Base-by-base conservation (phyloP, 2,888 invertebrate species). In the Noctua comes region DNA sequence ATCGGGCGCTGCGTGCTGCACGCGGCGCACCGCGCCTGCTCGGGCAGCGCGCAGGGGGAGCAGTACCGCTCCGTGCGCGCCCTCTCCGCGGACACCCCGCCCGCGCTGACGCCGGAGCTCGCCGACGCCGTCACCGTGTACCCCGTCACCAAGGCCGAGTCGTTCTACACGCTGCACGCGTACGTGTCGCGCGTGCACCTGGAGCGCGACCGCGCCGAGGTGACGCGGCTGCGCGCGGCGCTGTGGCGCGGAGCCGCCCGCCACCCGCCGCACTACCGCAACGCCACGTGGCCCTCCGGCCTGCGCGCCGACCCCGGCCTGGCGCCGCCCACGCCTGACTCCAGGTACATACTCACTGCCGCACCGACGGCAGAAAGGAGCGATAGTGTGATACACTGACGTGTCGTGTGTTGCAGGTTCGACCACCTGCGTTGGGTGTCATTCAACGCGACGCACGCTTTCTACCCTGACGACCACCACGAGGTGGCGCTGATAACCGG, bases 371-470 rank as follows among this genome's bases (percentile, higher is more conserved):
- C 6, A 11, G 11, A 68, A 7, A 40, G 40, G 24, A 31, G 68
- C 31, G 43, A 43, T 21, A 43, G 36, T 36, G 71, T 21, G 36
- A 27, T 57, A n/a, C 4, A n/a, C 5, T 18, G 0, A 31, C 31
- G 31, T 31, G 62, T n/a, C 31, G 62, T 4, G 48, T 80, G 98
- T 59, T 98, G 31, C 87, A 93, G 95, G 85, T 96, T 96, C 96
- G 99, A 99, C 95, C 97, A 99, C 84, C 97, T 98, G 70, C 97
- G 98, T 66, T 99, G 99, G 98, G 98, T 98, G 75, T 98, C 98
- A 92, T 98, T 99, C 93, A 99, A 99, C 92, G 97, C 97, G 83
- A 98, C 98, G 31, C 98, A 99, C 93, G 97, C 98, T 62, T 98
- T 98, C 93, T 97, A 98, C 94, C 98, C 98, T 43, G 98, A 98